Evolutionary conservation across 2,888 invertebrate genomes (phyloP).

Genomic region (Nemotelus nigrinus): DNA sequence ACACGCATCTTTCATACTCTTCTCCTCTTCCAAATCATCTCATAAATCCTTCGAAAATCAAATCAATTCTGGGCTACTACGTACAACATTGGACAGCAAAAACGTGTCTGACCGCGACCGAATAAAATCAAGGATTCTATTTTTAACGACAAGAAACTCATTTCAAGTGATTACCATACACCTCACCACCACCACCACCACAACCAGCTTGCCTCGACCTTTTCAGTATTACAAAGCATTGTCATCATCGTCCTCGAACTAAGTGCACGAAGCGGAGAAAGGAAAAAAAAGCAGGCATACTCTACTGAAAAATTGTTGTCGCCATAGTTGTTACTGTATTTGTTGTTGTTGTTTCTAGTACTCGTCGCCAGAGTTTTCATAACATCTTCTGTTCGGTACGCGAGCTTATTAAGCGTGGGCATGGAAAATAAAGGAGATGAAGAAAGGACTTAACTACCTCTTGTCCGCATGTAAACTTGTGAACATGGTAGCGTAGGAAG

Average conservation of each 20-base stretch:
- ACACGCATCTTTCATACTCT: too few relatives aligned
- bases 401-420: too few relatives aligned
- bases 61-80: too few relatives aligned
- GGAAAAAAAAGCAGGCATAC: neutral
- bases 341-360: neutral
- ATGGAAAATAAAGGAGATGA: neutral
- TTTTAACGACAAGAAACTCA: slow-evolving; percentile 10
- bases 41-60: too few relatives aligned
- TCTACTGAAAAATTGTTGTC: neutral
- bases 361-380: too few relatives aligned
- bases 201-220: neutral
- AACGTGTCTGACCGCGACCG: neutral
- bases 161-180: neutral
- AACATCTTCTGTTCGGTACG: too few relatives aligned
- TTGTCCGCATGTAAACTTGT: neutral
- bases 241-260: too few relatives aligned
- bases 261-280: neutral
- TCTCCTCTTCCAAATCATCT: too few relatives aligned
- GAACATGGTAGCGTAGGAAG: neutral
- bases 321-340: neutral
- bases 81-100: neutral
- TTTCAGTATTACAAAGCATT: neutral
- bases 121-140: slow-evolving; percentile 20
- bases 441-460: slow-evolving; percentile 6
- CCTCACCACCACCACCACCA: slow-evolving; percentile 11